Base-by-base conservation (phyloP, 2,888 invertebrate genomes). In the Malthinus seriepunctatus region DNA sequence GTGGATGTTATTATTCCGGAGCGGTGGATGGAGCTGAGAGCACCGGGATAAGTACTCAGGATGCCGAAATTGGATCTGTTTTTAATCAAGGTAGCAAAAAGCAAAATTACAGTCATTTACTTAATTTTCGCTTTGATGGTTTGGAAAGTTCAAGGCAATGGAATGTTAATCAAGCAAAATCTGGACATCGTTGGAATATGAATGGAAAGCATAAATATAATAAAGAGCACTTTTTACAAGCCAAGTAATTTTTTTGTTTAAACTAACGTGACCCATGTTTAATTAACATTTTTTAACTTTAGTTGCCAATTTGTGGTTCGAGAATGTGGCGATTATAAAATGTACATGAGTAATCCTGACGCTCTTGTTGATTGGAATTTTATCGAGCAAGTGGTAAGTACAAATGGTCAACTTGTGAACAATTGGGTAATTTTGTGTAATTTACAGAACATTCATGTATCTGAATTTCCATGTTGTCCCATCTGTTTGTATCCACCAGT, bases 221-320 rank as follows among this genome's bases (percentile, higher is more conserved):
- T 78, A 95, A 95, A 80, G 95, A 97, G 76, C 90, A 95, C 72
- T 97, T 93, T 79, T 81, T 97, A 62, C 93, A 97, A 81, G 95
- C 96, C 58, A 95, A 95, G 95, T 95, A 82, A 35, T 52, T 4
- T 6, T 31, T 15, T 11, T 23, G 39, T 33, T 35, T 15, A 32
- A 1, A 7, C 31, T 11, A 1, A 39, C 15, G 6, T 2, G 4
- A 2, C 2, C 23, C 8, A 15, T 15, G 46, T 49, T 8, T n/a
- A 10, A 50, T 34, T 51, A 2, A 5, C 2, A 23, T 56, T 60
- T 48, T 56, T 56, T 65, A 58, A 56, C 81, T 78, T 57, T 71
- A 93, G 95, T 81, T 97, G 96, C 79, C 97, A 97, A 81, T 97
- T 97, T 85, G 89, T 97, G 73, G 94, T 97, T 64, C 89, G 88